Percentiles rank a stretch among this genome's conserved stretches.
phyloP scores from a whole-genome alignment of 2,797 vertebrate species.

The Malacoraja senta region DNA sequence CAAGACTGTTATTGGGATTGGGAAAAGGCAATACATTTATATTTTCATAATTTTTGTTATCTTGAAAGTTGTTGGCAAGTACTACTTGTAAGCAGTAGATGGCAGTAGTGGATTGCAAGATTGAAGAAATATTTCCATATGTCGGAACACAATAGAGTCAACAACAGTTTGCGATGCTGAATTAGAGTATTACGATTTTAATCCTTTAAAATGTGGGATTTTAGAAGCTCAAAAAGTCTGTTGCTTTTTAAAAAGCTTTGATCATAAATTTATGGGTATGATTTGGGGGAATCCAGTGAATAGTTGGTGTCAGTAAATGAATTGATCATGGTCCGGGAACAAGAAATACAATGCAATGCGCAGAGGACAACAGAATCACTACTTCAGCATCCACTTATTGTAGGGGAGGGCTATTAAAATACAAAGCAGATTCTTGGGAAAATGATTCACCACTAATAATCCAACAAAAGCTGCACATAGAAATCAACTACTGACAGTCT shows the following conservation, averaged over 20 bases:
- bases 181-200: no score
- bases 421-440: not conserved
- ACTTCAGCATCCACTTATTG: not conserved
- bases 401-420: not conserved
- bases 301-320: not conserved
- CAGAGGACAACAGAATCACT: not conserved
- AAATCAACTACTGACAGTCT: not conserved
- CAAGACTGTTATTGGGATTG: not conserved
- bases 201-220: not conserved
- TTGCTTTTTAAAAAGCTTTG: not conserved
- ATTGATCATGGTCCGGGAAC: not conserved
- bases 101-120: not conserved
- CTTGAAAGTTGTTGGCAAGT: not conserved
- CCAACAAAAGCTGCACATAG: not conserved
- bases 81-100: not conserved
- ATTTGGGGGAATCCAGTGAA: not conserved
- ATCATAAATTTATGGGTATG: not conserved
- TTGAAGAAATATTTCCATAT: not conserved
- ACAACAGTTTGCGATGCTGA: not conserved
- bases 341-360: no score
- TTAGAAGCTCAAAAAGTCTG: not conserved
- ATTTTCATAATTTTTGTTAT: not conserved
- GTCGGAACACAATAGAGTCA: not conserved
- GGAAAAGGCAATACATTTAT: not conserved
- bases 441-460: not conserved